Evolutionary conservation across 2,113 vertebrate genomes (phyloP), one percentile per base, ranked within the genome.

Genomic region (Zosterops pallidus): DNA sequence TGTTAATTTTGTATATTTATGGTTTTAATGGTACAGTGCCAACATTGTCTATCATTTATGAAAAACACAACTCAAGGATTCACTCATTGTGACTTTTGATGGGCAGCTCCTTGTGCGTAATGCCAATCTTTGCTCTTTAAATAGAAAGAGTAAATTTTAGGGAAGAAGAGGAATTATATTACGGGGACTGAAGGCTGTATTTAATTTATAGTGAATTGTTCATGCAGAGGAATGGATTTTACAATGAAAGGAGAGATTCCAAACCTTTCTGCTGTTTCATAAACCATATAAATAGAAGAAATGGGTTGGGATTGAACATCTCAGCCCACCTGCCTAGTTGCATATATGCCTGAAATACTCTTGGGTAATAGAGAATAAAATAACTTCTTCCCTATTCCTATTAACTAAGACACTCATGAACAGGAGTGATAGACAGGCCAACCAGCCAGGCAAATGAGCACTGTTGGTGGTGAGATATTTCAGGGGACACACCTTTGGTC

Each of bases 211-310:
- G 63, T 79, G 62, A 94, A 82, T 86, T 94, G 57, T 81, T 95
- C 94, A 89, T 94, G 95, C 75, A 80, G 49, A 91, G 62, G 95
- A 95, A 91, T 86, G 42, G 79, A 90, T 94, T 94, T 94, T 94
- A 63, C 79, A 96, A 91, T 86, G 9, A 86, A 92, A 91, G 72
- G 65, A 95, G 60, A 90, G 60, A 87, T 91, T 91, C 84, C 56
- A 92, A 94, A 83, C n/a, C 68, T 90, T 94, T 97, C 91, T 95
- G 82, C 57, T 92, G 79, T 91, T 95, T 96, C 94, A 90, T 94
- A 94, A 94, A 88, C 68, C 57, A 37, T 83, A 88, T 83, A 84
- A 95, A 95, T 76, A 94, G 71, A 96, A 94, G 33, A 57, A 67
- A 94, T 69, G 35, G 15, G 4, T 79, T 90, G 72, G 64, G 49